phyloP scores from a whole-genome alignment of 2,797 vertebrate genomes.

The Scomberomorus guttatus region DNA sequence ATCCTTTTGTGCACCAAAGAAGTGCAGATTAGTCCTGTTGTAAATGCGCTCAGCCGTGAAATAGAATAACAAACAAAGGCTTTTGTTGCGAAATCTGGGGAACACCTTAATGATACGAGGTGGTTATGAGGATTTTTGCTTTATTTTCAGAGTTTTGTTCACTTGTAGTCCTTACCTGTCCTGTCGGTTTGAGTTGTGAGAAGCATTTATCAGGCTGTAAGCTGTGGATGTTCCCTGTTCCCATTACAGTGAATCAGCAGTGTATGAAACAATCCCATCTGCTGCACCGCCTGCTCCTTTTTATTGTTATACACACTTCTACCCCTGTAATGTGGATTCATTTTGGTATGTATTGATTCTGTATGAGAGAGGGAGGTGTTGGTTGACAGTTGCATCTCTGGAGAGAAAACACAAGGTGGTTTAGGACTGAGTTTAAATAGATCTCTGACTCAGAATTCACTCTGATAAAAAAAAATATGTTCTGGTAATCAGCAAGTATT shows the following conservation, averaged over 20 bases:
- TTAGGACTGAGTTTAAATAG: constrained; percentile 1
- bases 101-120: constrained; percentile 6
- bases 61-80: constrained; percentile 4
- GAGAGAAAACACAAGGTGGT: background rate
- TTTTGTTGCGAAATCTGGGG: background rate
- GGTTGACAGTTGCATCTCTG: constrained; percentile 11
- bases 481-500: constrained; percentile 12
- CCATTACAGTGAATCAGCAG: constrained; percentile 70
- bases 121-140: constrained; percentile 10
- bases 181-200: constrained; percentile 72
- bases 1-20: constrained; percentile 1
- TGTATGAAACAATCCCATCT: constrained; percentile 73
- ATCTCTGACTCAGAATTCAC: background rate
- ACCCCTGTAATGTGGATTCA: constrained; percentile 34
- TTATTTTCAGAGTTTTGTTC: constrained; percentile 31
- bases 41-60: background rate
- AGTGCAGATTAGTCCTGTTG: background rate
- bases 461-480: background rate
- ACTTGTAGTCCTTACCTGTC: constrained; percentile 34
- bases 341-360: constrained; percentile 60
- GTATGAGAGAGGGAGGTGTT: constrained; percentile 13
- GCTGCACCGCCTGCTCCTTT: constrained; percentile 52
- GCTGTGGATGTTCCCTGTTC: constrained; percentile 52
- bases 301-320: constrained; percentile 47
- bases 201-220: constrained; percentile 73